Evolutionary conservation across 1,140 invertebrate species (phyloP).

Genomic region (Cardiocondyla obscurior): DNA sequence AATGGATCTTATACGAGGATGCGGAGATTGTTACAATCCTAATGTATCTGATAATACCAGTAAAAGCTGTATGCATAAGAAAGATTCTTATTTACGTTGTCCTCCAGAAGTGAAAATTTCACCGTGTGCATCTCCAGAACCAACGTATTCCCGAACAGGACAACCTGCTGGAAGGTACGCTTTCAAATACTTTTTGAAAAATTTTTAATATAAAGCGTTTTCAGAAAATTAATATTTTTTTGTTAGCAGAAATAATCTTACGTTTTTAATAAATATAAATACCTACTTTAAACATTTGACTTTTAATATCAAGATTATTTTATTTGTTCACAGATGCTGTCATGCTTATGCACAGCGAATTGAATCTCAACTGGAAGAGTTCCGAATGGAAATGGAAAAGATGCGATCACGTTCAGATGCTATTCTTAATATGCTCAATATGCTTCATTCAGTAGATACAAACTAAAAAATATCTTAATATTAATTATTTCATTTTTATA

Average conservation of each 20-base stretch:
- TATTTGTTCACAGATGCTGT: slow-evolving; percentile 65
- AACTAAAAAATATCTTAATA: slow-evolving; percentile 62
- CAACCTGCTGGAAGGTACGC: slow-evolving; percentile 72
- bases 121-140: slow-evolving; percentile 50
- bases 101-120: slow-evolving; percentile 68
- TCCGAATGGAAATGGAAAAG: slow-evolving; percentile 76
- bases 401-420: slow-evolving; percentile 73
- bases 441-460: slow-evolving; percentile 68
- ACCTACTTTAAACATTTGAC: neutral
- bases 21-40: slow-evolving; percentile 73
- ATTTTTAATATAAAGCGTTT: neutral
- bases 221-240: neutral
- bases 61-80: slow-evolving; percentile 38
- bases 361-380: slow-evolving; percentile 73
- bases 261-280: neutral
- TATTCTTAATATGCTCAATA: slow-evolving; percentile 75
- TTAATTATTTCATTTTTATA: slow-evolving; percentile 60
- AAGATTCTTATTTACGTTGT: slow-evolving; percentile 33
- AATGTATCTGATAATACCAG: slow-evolving; percentile 53
- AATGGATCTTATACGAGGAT: slow-evolving; percentile 78
- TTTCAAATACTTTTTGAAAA: slow-evolving; percentile 23
- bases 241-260: neutral
- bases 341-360: slow-evolving; percentile 68
- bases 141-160: slow-evolving; percentile 54
- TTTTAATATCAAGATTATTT: slow-evolving; percentile 2